Percentiles rank a stretch among this genome's conserved stretches.
Evolutionary conservation across 1,140 invertebrate genomes (phyloP).

Genomic region (Leptonema lineaticorne): DNA sequence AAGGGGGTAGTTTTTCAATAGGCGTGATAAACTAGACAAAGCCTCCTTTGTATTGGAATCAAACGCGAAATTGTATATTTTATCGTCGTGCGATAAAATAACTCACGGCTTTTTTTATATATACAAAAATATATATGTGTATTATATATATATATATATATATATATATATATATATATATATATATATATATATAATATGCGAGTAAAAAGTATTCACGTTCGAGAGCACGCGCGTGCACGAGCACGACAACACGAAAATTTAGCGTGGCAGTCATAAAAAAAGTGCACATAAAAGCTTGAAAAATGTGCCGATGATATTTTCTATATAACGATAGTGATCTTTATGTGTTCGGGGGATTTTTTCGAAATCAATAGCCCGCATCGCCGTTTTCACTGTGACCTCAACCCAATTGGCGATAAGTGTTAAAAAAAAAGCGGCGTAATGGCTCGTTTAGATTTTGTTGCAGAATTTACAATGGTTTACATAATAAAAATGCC

Average conservation of each 20-base stretch:
- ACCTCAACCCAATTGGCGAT: no score
- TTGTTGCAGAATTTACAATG: no score
- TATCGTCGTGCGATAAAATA: slow-evolving; percentile 15
- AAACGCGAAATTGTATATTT: slow-evolving; percentile 18
- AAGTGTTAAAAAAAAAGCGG: no score
- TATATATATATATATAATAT: no score
- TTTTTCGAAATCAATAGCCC: slow-evolving; percentile 14
- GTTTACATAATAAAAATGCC: no score
- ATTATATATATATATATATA: background rate
- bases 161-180: background rate
- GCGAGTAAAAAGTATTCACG: no score
- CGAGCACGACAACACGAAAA: background rate
- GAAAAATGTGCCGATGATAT: slow-evolving; percentile 18
- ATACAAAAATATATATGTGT: background rate
- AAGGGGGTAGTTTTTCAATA: no score
- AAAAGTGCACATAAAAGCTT: slow-evolving; percentile 13
- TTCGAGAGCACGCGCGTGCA: no score
- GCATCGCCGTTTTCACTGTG: background rate
- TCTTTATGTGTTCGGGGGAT: background rate
- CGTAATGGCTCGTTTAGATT: no score
- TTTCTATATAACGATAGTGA: slow-evolving; percentile 5
- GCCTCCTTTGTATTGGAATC: slow-evolving; percentile 13
- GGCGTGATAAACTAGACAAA: slow-evolving; percentile 15
- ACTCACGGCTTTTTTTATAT: no score
- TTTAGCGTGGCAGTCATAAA: slow-evolving; percentile 10